These are phyloP conservation scores for Peribatodes rhomboidaria DNA, from an alignment of 2,888 invertebrate genomes.

Conservation along the genomic window DNA sequence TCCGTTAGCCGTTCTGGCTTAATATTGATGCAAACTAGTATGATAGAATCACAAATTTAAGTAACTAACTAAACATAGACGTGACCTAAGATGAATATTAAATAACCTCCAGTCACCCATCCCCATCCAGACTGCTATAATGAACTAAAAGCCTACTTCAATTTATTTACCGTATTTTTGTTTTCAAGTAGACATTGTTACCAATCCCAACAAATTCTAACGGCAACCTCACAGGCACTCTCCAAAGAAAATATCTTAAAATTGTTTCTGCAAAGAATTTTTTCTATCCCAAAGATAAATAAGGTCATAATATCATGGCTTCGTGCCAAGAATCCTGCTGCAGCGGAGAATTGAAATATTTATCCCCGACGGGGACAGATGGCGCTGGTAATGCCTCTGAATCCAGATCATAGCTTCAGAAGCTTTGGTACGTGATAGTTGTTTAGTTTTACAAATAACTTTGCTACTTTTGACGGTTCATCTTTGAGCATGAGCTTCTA, in stretches of 20 bases:
- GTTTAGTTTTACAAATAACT: conserved; percentile 21
- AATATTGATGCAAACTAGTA: too few relatives aligned
- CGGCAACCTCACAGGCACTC: not conserved
- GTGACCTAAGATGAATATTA: too few relatives aligned
- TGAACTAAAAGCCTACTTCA: too few relatives aligned
- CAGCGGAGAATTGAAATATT: conserved; percentile 41
- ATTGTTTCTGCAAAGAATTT: not conserved
- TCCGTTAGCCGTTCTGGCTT: too few relatives aligned
- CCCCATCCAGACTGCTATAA: too few relatives aligned
- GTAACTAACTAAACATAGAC: too few relatives aligned
- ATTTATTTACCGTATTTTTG: too few relatives aligned
- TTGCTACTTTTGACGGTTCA: not conserved
- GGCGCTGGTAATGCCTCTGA: conserved; percentile 39
- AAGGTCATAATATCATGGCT: conserved; percentile 11
- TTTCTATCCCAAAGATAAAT: conserved; percentile 20
- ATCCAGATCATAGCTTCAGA: conserved; percentile 39
- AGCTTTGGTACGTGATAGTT: conserved; percentile 14
- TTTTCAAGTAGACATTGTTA: too few relatives aligned
- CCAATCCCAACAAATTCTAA: too few relatives aligned
- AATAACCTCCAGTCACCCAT: too few relatives aligned
- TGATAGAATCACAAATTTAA: too few relatives aligned
- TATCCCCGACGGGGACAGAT: conserved; percentile 43
- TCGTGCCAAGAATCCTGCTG: conserved; percentile 26
- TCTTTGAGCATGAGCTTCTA: not conserved
- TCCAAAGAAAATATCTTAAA: not conserved